These are phyloP conservation scores for cat (Felis catus) DNA, from an alignment of 2,113 vertebrate species.

Conservation along the genomic window DNA sequence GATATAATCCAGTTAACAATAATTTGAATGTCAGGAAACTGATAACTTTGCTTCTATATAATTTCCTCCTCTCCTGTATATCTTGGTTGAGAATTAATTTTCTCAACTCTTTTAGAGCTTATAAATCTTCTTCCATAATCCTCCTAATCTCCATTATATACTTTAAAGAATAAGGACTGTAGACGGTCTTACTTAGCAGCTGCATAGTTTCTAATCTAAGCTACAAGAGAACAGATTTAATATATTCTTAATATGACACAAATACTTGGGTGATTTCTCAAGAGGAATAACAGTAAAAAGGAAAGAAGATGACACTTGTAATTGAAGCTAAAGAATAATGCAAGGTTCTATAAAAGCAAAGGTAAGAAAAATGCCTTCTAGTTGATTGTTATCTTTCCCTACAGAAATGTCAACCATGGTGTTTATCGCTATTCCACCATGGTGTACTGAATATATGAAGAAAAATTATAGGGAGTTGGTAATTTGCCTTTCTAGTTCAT, in stretches of 20 bases:
- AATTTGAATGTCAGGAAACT: conserved; percentile 23
- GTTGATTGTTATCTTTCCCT: background rate
- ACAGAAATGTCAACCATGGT: background rate
- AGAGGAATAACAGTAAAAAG: conserved; percentile 7
- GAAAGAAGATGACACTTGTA: conserved; percentile 32
- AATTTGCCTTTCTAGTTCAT: background rate
- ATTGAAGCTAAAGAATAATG: conserved; percentile 38
- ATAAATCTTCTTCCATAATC: conserved; percentile 55
- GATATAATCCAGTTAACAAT: background rate
- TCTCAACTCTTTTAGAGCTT: conserved; percentile 34
- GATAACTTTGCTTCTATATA: background rate
- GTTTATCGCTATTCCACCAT: background rate
- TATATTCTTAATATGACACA: conserved; percentile 13
- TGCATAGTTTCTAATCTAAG: conserved; percentile 51
- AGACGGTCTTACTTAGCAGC: conserved; percentile 51
- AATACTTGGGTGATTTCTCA: conserved; percentile 23
- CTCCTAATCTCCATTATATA: conserved; percentile 51
- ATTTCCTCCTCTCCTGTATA: background rate
- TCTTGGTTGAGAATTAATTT: conserved; percentile 59
- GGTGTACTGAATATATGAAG: background rate
- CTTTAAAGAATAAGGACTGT: conserved; percentile 40
- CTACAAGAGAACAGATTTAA: conserved; percentile 28
- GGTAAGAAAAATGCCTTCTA: conserved; percentile 12
- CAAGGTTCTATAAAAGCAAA: background rate
- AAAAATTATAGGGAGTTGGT: background rate